These are phyloP conservation scores for Baryphthengus martii DNA, from an alignment of 2,113 vertebrate species.

Conservation along the genomic window DNA sequence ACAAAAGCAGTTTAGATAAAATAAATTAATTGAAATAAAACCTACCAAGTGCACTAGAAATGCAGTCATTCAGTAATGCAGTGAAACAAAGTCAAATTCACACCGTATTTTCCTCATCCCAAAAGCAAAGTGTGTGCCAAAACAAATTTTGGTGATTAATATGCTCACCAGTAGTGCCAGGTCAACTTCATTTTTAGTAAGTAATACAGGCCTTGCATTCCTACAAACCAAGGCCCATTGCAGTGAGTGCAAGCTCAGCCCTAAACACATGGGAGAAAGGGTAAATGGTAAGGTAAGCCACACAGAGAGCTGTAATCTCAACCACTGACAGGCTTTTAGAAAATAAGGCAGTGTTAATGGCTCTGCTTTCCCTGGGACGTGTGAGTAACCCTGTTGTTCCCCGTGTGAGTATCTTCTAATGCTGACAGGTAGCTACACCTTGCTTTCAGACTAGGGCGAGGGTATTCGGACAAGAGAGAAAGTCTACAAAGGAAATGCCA, in stretches of 20 bases:
- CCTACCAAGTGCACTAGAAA: background rate
- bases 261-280: background rate
- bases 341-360: background rate
- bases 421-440: background rate
- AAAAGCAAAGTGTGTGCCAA: background rate
- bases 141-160: conserved; percentile 33
- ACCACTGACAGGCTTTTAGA: background rate
- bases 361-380: background rate
- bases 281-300: background rate
- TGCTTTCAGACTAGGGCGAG: background rate
- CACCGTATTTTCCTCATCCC: background rate
- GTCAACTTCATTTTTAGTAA: background rate
- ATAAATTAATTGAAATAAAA: background rate
- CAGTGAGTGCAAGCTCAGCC: background rate
- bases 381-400: background rate
- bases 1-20: background rate
- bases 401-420: background rate
- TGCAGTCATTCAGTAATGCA: background rate
- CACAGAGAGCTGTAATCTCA: background rate
- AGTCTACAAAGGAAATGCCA: background rate
- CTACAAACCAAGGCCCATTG: background rate
- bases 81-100: background rate
- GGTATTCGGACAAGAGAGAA: background rate
- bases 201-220: background rate
- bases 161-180: background rate